Evolutionary conservation across 2,888 invertebrate genomes (phyloP).

Genomic region (Pinctada fucata): DNA sequence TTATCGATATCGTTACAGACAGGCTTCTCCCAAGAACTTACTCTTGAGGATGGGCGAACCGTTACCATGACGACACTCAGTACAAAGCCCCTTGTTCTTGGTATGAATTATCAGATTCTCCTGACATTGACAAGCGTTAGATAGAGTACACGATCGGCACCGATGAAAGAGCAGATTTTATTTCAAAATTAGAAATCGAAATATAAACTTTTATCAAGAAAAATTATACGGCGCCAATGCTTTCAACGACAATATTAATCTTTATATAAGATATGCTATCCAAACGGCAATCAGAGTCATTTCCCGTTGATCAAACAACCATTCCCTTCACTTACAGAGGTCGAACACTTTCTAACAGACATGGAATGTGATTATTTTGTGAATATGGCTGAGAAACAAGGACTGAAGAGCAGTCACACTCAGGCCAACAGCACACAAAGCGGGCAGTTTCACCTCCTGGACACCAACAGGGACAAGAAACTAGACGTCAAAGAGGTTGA

Average conservation of each 20-base stretch:
- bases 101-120: constrained; percentile 32
- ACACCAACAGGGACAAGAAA: constrained; percentile 47
- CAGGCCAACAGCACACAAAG: constrained; percentile 7
- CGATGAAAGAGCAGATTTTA: too few relatives aligned
- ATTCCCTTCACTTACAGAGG: constrained; percentile 44
- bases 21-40: constrained; percentile 38
- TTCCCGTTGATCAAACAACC: too few relatives aligned
- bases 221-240: too few relatives aligned
- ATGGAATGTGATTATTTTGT: constrained; percentile 59
- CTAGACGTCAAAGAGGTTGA: constrained; percentile 52
- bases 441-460: constrained; percentile 41
- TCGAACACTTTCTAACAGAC: constrained; percentile 51
- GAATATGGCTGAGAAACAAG: constrained; percentile 48
- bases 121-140: too few relatives aligned
- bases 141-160: too few relatives aligned
- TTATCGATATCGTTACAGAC: constrained; percentile 28
- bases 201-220: too few relatives aligned
- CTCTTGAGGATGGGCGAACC: constrained; percentile 37
- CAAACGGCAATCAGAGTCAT: too few relatives aligned
- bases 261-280: too few relatives aligned
- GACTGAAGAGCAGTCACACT: constrained; percentile 46
- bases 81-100: constrained; percentile 54
- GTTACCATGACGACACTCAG: constrained; percentile 51
- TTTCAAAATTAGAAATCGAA: too few relatives aligned
- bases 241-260: too few relatives aligned